Evolutionary conservation across 2,888 invertebrate genomes (phyloP), one percentile per base, ranked within the genome.

Genomic region (Lingula anatina): DNA sequence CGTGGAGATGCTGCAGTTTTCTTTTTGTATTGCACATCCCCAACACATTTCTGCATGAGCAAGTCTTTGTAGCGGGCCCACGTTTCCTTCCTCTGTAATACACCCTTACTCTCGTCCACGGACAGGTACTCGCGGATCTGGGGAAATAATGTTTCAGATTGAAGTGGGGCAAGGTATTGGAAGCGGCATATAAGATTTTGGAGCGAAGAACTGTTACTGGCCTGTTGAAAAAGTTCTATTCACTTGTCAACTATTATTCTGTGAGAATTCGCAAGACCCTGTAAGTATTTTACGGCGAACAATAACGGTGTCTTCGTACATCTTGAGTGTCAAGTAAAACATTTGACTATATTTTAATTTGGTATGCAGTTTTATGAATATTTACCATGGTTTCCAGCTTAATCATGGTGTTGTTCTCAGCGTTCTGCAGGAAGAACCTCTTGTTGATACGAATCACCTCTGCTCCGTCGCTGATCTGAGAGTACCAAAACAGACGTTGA

Each of bases 361-460:
- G n/a, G n/a, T n/a, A 25, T 36, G 3, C 21, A 15, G 35, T 36
- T 40, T 21, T 7, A 25, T 20, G 20, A 21, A 12, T 27, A 53
- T 62, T 56, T 56, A 73, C 73, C 70, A 73, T 68, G 7, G 69
- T 72, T 47, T 73, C 72, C 15, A 73, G 69, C 44, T 70, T 65
- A n/a, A 73, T 59, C 71, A 73, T 72, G 1, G 72, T 72, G 56
- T 73, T 72, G 52, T 73, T 72, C 49, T 64, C 60, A 15, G 73
- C 73, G 56, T 70, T 60, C 45, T 66, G 65, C 15, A 73, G 57
- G 56, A 73, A 73, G 53, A 73, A 73, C 3, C 73, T 49, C 51
- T 73, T 73, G 56, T 66, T 72, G 43, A 73, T 70, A 47, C 62
- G 61, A 27, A 73, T 66, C 4, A 73, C 64, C 48, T 73, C 73